Conservation (phyloP, 2,888 invertebrate species). For the Panzeria rudis region DNA sequence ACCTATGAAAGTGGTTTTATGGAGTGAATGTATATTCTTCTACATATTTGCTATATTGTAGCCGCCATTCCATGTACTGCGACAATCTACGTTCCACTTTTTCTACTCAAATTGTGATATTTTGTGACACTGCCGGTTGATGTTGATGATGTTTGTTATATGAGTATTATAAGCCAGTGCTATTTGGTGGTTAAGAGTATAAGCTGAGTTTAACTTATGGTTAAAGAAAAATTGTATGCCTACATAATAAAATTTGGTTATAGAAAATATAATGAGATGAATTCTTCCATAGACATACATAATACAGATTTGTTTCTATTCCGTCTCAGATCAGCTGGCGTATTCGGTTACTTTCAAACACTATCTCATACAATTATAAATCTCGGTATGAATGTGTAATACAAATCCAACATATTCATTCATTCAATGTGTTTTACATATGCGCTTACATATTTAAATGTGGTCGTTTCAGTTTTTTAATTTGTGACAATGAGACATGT, state of each 20-base stretch:
- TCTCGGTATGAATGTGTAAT: conserved; percentile 12
- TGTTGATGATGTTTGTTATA: conserved; percentile 43
- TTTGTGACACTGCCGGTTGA: conserved; percentile 60
- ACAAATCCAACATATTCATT: conserved; percentile 25
- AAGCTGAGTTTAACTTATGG: not conserved
- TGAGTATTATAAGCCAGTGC: not conserved
- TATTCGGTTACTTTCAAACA: conserved; percentile 39
- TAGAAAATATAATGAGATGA: not conserved
- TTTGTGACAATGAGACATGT: conserved; percentile 72
- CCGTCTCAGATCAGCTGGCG: not conserved
- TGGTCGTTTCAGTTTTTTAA: conserved; percentile 8
- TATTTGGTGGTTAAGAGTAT: not conserved
- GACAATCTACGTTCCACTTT: conserved; percentile 14
- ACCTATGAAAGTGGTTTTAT: conserved; percentile 22
- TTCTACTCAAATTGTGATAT: conserved; percentile 52
- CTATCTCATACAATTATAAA: not conserved
- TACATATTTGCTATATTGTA: not conserved
- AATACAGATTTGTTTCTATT: not conserved
- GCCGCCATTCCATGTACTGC: not conserved
- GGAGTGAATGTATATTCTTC: not conserved
- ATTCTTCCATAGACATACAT: no score
- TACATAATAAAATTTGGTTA: not conserved
- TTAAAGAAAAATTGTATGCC: not conserved
- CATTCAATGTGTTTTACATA: conserved; percentile 27
- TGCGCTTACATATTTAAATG: conserved; percentile 23